A percentile compares a stretch with the other conserved stretches of the same genome.
phyloP scores from a whole-genome alignment of 2,888 invertebrate genomes.

The Lochmaea capreae region DNA sequence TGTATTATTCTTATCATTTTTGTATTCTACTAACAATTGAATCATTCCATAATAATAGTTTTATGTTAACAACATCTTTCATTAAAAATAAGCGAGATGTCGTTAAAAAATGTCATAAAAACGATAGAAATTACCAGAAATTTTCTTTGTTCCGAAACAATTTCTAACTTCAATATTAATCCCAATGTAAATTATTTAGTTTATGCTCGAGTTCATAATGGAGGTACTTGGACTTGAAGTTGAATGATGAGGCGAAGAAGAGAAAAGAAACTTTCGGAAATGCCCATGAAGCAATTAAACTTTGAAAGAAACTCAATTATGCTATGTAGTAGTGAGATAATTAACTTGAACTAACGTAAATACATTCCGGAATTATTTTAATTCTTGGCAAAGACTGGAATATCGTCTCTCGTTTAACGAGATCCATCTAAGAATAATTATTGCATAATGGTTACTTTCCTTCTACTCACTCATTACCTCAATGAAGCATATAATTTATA shows the following conservation, averaged over 20 bases:
- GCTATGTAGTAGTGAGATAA: conserved; percentile 61
- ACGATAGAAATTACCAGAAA: background rate
- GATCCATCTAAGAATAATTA: background rate
- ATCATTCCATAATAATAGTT: too few relatives aligned
- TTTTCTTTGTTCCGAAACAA: conserved; percentile 26
- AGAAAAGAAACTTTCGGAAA: conserved; percentile 58
- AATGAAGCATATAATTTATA: too few relatives aligned
- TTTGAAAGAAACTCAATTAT: conserved; percentile 64
- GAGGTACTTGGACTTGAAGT: conserved; percentile 44
- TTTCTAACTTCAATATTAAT: conserved; percentile 43
- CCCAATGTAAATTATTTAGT: conserved; percentile 44
- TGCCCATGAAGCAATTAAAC: conserved; percentile 64
- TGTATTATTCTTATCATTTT: too few relatives aligned
- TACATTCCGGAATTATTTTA: conserved; percentile 34
- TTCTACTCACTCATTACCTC: too few relatives aligned
- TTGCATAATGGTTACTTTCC: too few relatives aligned
- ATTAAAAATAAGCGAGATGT: background rate
- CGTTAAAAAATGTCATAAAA: background rate
- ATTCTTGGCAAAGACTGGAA: conserved; percentile 30
- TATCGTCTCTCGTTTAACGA: conserved; percentile 25
- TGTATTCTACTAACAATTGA: too few relatives aligned
- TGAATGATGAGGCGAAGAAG: conserved; percentile 43
- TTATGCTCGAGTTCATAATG: conserved; percentile 37
- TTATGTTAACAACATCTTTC: background rate
- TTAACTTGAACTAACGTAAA: conserved; percentile 56